Evolutionary conservation across 2,797 vertebrate species (phyloP).

Genomic region (Leuciscus waleckii): DNA sequence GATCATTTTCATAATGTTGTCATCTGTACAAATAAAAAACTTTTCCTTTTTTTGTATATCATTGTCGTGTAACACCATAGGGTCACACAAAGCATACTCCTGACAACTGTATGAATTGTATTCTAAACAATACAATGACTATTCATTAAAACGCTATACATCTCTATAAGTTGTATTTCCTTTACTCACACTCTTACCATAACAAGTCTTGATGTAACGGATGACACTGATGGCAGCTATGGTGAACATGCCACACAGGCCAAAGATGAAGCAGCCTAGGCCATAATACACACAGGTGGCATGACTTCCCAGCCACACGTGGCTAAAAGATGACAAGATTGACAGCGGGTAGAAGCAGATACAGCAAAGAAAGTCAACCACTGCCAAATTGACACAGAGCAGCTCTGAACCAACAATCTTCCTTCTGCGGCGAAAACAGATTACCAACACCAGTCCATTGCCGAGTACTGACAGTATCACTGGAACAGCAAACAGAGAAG

Average conservation of each 20-base stretch:
- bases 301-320: slow-evolving; percentile 70
- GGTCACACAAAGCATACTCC: no score
- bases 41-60: no score
- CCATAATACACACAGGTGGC: slow-evolving; percentile 74
- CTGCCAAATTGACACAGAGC: slow-evolving; percentile 76
- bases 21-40: no score
- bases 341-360: slow-evolving; percentile 76
- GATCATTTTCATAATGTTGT: no score
- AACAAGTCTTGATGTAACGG: slow-evolving; percentile 75
- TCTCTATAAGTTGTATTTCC: not conserved
- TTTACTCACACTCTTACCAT: slow-evolving; percentile 35
- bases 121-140: no score
- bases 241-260: slow-evolving; percentile 77
- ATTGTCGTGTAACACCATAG: no score
- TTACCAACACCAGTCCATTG: slow-evolving; percentile 74
- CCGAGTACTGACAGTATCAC: slow-evolving; percentile 73
- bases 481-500: slow-evolving; percentile 35
- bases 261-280: slow-evolving; percentile 73
- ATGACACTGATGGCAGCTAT: slow-evolving; percentile 73
- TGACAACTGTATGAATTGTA: no score
- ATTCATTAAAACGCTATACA: no score
- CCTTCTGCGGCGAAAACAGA: slow-evolving; percentile 71
- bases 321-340: slow-evolving; percentile 74
- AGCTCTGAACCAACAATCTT: slow-evolving; percentile 72
- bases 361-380: slow-evolving; percentile 75